phyloP scores from a whole-genome alignment of 2,797 vertebrate species.

The Vireo griseus region DNA sequence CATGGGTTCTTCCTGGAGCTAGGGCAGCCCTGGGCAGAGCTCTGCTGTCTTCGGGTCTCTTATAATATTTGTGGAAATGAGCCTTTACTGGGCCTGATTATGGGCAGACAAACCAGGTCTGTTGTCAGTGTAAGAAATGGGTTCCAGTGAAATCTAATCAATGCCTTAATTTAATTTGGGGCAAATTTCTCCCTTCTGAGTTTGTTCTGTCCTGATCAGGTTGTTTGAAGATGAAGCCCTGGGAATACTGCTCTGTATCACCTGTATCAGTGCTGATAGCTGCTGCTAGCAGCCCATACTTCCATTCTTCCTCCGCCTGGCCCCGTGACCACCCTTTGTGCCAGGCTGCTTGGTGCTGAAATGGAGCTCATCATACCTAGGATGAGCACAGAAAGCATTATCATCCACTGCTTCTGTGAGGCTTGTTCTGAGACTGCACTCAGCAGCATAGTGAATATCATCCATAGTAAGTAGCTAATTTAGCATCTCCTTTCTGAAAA shows the following conservation, averaged over 20 bases:
- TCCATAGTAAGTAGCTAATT: constrained; percentile 44
- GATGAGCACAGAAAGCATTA: not conserved
- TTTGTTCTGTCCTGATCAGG: not conserved
- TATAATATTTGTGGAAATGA: not conserved
- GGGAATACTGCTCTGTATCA: not conserved
- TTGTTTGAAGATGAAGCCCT: not conserved
- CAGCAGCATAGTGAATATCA: not conserved
- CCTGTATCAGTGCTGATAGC: not conserved
- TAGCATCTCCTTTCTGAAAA: constrained; percentile 13
- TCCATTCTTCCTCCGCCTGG: not conserved
- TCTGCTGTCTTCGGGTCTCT: not conserved
- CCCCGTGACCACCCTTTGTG: not conserved
- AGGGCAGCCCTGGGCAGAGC: not conserved
- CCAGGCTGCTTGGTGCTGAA: not conserved
- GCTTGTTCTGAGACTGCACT: not conserved
- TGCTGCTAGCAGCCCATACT: fast-evolving
- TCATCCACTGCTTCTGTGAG: not conserved
- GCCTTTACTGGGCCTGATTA: not conserved
- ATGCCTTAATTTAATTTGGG: not conserved
- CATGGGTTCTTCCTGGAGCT: not conserved
- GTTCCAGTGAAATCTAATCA: not conserved
- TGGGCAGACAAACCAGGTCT: not conserved
- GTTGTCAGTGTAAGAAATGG: not conserved
- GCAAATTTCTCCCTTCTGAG: not conserved
- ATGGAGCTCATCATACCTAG: not conserved